Percentiles rank a stretch among this genome's conserved stretches.
Conservation (phyloP, 2,113 vertebrate species). For the Phocoena sinus region DNA sequence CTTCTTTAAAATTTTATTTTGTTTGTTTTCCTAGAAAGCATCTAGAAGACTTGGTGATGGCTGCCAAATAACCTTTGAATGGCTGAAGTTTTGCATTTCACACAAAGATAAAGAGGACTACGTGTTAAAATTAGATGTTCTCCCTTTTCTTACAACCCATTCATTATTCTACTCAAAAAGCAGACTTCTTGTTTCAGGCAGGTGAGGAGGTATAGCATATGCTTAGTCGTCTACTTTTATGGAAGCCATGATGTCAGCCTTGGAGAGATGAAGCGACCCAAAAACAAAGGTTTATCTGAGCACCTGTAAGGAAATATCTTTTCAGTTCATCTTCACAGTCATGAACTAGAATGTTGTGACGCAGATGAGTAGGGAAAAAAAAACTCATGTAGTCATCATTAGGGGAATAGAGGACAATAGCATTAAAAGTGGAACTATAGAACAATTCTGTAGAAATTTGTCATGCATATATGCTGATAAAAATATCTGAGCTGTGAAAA, state of each 20-base stretch:
- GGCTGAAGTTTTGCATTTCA: background rate
- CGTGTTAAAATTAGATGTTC: background rate
- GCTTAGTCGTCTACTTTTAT: background rate
- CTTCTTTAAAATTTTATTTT: background rate
- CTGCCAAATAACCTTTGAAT: background rate
- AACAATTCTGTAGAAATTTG: slow-evolving; percentile 19
- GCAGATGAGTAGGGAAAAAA: background rate
- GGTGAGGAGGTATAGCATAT: background rate
- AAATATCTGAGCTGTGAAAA: slow-evolving; percentile 39
- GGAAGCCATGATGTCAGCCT: background rate
- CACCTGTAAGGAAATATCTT: background rate
- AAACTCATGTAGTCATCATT: background rate
- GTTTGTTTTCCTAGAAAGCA: background rate
- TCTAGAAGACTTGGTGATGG: background rate
- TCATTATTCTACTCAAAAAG: slow-evolving; percentile 14
- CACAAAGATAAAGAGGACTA: background rate
- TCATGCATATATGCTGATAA: background rate
- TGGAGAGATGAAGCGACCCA: background rate
- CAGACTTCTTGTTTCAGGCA: background rate
- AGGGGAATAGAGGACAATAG: background rate
- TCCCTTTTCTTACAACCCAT: background rate
- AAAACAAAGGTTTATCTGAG: slow-evolving; percentile 12
- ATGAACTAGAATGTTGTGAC: background rate
- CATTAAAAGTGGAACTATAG: background rate
- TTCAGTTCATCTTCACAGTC: background rate